Percentiles rank a stretch among this genome's conserved stretches.
Conservation (phyloP, 2,888 invertebrate genomes). For the Hydraecia micacea region DNA sequence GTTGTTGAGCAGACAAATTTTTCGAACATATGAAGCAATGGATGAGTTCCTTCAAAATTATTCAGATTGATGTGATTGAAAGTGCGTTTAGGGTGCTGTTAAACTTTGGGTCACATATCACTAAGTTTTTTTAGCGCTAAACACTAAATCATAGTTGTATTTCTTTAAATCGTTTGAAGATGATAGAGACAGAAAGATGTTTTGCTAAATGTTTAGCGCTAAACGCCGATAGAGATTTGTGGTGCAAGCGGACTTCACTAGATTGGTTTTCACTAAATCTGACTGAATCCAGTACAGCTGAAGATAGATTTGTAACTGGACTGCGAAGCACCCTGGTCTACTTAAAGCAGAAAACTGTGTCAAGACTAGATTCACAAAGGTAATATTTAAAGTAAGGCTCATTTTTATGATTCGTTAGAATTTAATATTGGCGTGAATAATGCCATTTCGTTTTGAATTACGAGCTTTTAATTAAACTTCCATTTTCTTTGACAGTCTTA, state of each 20-base stretch:
- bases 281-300: not conserved
- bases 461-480: conserved; percentile 11
- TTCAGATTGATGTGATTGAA: too few species aligned
- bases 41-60: too few species aligned
- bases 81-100: too few species aligned
- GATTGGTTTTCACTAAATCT: not conserved
- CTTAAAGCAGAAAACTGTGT: not conserved
- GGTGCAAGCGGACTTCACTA: too few species aligned
- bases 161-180: not conserved
- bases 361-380: not conserved
- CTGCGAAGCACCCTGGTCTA: not conserved
- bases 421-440: not conserved
- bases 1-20: too few species aligned
- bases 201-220: too few species aligned
- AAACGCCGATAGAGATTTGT: too few species aligned
- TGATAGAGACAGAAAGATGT: not conserved
- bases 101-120: too few species aligned
- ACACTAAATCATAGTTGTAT: not conserved
- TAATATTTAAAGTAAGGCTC: not conserved
- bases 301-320: too few species aligned
- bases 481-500: not conserved
- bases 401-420: not conserved
- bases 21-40: too few species aligned
- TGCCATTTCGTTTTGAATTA: not conserved
- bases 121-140: not conserved